phyloP scores from a whole-genome alignment of 2,888 invertebrate species.

The Fissipunctia ypsillon region DNA sequence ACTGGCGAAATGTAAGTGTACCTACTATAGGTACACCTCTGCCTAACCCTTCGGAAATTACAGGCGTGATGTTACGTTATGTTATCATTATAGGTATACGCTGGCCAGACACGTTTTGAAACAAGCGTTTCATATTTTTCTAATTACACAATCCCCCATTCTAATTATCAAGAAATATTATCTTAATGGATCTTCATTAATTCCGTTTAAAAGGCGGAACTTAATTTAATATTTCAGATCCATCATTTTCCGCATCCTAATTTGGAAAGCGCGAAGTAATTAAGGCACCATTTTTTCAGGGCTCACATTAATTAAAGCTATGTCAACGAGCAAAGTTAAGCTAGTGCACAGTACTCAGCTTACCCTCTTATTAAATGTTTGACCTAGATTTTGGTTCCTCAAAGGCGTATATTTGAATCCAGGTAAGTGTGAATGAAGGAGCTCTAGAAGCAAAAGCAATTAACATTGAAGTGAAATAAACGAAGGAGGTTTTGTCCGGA shows the following conservation, averaged over 20 bases:
- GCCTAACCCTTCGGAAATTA: no score
- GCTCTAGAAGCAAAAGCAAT: conserved; percentile 40
- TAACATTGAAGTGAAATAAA: conserved; percentile 30
- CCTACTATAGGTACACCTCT: no score
- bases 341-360: conserved; percentile 19
- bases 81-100: no score
- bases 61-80: no score
- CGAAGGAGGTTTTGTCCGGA: neutral
- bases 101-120: neutral
- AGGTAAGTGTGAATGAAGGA: conserved; percentile 25
- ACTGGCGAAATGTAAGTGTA: no score
- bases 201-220: conserved; percentile 21
- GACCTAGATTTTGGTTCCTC: conserved; percentile 40
- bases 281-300: conserved; percentile 35
- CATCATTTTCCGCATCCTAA: conserved; percentile 32
- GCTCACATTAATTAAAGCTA: conserved; percentile 37
- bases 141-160: neutral
- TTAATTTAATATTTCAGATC: conserved; percentile 42
- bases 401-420: conserved; percentile 20
- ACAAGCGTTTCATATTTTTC: neutral
- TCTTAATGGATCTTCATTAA: conserved; percentile 39
- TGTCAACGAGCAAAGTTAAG: conserved; percentile 40
- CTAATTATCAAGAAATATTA: conserved; percentile 16
- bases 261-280: conserved; percentile 43
- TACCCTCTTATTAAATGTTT: conserved; percentile 33